phyloP scores from a whole-genome alignment of 1,140 invertebrate species.

The Ctenoplectra terminalis region DNA sequence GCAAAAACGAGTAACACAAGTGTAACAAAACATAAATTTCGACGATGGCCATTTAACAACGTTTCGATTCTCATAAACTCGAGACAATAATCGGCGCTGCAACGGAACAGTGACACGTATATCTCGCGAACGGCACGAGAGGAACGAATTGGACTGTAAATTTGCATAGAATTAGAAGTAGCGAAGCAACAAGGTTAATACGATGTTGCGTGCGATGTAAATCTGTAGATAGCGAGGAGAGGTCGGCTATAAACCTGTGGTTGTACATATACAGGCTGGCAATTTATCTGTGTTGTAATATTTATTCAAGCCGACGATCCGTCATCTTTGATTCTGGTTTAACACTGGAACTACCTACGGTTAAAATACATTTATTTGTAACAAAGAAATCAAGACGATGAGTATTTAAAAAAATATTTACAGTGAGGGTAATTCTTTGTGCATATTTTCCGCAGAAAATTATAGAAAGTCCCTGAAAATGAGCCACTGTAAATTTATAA shows the following conservation, averaged over 20 bases:
- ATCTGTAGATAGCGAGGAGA: constrained; percentile 66
- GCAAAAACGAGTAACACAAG: too few species aligned
- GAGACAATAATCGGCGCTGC: constrained; percentile 24
- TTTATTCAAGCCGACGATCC: constrained; percentile 27
- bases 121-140: background rate
- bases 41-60: background rate
- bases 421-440: too few species aligned
- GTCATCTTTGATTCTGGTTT: background rate
- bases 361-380: too few species aligned
- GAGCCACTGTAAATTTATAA: too few species aligned
- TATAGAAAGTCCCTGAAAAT: too few species aligned
- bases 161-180: constrained; percentile 58
- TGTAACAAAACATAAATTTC: too few species aligned
- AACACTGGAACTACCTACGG: too few species aligned
- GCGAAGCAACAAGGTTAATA: constrained; percentile 10
- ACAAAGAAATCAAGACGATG: too few species aligned
- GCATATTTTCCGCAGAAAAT: too few species aligned
- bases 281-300: constrained; percentile 41
- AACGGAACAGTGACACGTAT: background rate
- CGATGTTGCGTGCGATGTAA: constrained; percentile 60
- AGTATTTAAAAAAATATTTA: too few species aligned
- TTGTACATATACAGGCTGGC: constrained; percentile 20
- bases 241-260: constrained; percentile 19
- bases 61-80: constrained; percentile 6
- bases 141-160: constrained; percentile 53